Base-by-base conservation (phyloP, 30 jellyfish, hydroid and myxozoan species). In the Chrysaora quinquecirrha region DNA sequence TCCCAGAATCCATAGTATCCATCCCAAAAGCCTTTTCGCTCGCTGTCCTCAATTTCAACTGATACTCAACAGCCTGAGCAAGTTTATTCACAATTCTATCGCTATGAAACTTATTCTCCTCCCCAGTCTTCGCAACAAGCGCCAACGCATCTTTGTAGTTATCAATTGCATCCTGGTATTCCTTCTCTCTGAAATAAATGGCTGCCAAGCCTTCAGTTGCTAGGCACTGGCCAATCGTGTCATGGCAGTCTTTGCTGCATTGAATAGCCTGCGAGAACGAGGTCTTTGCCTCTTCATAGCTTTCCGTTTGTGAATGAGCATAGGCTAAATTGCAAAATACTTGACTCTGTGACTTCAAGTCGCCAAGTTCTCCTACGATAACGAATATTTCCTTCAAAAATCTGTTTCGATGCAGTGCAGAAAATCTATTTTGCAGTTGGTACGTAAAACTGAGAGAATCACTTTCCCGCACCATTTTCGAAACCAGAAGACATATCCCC, bases 161-260 rank as follows among this genome's bases (percentile, higher is more conserved):
- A 29, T 73, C 78, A 33, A 91, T 86, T 3, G 98, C 95, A 35
- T 78, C 73, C 27, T 91, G 87, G 79, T 85, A 91, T 38, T 91
- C 84, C 33, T 47, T 56, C 61, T 72, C 72, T 60, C 96, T 76
- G 74, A 78, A 91, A 54, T 73, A 65, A 0, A 86, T 75, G 18
- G 98, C 96, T 18, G 96, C 98, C 29, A 91, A 65, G 64, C 97
- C 98, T 67, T 91, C 98, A 0, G 95, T 85, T 4, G 98, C 98
- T 34, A 87, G 52, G 33, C 83, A 81, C 35, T 85, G 96, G 14
- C 94, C 96, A 21, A 73, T 71, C 25, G 50, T 73, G 34, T 93
- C 96, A 1, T 92, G 90, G 71, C 94, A 63, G 20, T 93, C 94
- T 32, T 82, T 75, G 82, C 96, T 80, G 24, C 90, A 73, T 80